Base-by-base conservation (phyloP, 2,888 invertebrate species). In the Apotomis turbidana region DNA sequence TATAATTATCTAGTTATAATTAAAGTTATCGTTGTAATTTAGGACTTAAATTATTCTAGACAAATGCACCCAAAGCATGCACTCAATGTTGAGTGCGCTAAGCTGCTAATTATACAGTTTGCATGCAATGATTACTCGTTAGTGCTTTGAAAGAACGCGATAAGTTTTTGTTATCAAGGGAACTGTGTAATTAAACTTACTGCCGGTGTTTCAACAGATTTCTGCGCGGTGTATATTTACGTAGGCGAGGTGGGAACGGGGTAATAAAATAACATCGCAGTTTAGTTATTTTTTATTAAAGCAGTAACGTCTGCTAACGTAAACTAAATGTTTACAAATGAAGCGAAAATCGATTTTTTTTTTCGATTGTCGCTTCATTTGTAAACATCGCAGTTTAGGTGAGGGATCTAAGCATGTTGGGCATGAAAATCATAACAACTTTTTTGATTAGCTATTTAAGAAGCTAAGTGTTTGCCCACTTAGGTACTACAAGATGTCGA, bases 121-220 rank as follows among this genome's bases (percentile, higher is more conserved):
- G 71, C 72, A 63, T 68, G 72, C 68, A 68, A 58, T 59, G 68
- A 72, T 72, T 63, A 68, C 55, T 59, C 69, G 64, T 63, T 57
- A 70, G 63, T 64, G 58, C 63, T 38, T 70, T 59, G 38, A 51
- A 57, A 46, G 55, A 70, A 62, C 69, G 4, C 38, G 62, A 62
- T 70, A 62, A 46, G 38, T 57, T 62, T 66, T 70, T 62, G 68
- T 27, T 70, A 38, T 38, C 41, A 49, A 61, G 57, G 67, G 67
- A 71, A 68, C 67, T 61, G 38, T 5, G 64, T 61, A 71, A 71
- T 71, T 71, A 71, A 52, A 59, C 8, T 49, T 38, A 59, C 5
- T 67, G 67, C 61, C 44, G 57, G 67, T 44, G 51, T 71, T 67
- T 61, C 41, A 61, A 51, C 66, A 66, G 46, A 52, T 52, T 52